Evolutionary conservation across 2,888 invertebrate species (phyloP).

Genomic region (Imbricaverruca yamaguchii): DNA sequence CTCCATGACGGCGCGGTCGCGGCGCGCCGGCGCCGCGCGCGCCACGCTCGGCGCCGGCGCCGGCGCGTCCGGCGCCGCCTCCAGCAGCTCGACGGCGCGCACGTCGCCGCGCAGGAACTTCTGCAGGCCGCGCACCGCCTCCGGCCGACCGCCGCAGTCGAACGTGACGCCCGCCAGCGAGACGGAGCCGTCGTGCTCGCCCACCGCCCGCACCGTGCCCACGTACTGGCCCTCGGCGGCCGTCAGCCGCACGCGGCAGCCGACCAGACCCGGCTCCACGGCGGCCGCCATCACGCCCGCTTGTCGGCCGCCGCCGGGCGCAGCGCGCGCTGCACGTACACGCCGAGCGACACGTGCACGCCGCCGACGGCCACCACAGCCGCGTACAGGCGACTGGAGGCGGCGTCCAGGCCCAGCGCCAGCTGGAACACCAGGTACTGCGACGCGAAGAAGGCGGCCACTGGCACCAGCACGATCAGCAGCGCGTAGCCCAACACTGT

Average conservation of each 20-base stretch:
- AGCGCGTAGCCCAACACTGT: neutral
- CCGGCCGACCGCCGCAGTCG: neutral
- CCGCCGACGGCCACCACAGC: neutral
- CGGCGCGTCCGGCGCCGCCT: neutral
- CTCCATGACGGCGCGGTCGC: neutral
- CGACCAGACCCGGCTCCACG: neutral
- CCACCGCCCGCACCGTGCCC: conserved; percentile 6
- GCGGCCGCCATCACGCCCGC: neutral
- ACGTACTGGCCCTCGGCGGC: neutral
- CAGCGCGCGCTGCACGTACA: neutral
- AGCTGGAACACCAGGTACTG: conserved; percentile 1
- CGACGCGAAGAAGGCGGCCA: neutral
- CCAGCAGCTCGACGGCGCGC: neutral
- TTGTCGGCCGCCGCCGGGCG: too few relatives aligned
- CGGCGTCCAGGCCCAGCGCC: neutral
- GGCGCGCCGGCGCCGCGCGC: neutral
- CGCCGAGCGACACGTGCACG: neutral
- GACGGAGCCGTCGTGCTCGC: neutral
- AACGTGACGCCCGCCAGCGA: neutral
- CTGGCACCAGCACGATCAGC: neutral
- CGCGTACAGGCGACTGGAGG: neutral
- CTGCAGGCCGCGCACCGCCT: neutral
- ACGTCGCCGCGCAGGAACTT: conserved; percentile 5
- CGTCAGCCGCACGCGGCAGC: neutral
- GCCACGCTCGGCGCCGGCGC: neutral